Percentiles rank a stretch among this genome's conserved stretches.
These are phyloP conservation scores for Manduca sexta DNA, from an alignment of 1,140 invertebrate species.

Conservation along the genomic window DNA sequence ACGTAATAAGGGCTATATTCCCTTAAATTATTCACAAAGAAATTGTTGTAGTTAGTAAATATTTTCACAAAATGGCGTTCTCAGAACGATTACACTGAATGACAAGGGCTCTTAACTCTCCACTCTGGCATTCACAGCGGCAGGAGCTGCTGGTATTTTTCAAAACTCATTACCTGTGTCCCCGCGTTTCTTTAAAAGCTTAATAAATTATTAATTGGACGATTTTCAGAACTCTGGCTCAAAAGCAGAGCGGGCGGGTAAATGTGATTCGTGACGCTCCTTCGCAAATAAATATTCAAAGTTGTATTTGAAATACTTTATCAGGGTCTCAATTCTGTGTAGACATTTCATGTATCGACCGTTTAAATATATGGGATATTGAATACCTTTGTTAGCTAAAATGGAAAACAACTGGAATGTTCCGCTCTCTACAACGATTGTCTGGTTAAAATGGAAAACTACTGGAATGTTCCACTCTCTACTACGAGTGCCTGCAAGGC, in stretches of 20 bases:
- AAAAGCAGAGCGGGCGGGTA: conserved; percentile 10
- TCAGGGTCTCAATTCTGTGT: no score
- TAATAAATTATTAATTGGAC: conserved; percentile 56
- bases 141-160: conserved; percentile 24
- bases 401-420: no score
- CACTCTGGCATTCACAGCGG: conserved; percentile 34
- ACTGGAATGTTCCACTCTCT: no score
- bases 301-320: conserved; percentile 4
- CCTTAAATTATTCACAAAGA: neutral
- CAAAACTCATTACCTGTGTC: conserved; percentile 34
- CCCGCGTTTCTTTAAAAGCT: conserved; percentile 39
- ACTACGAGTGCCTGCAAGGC: no score
- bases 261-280: conserved; percentile 14
- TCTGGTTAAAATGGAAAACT: no score
- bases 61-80: conserved; percentile 40
- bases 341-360: no score
- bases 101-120: conserved; percentile 36
- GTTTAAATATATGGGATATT: no score
- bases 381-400: neutral
- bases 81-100: conserved; percentile 40
- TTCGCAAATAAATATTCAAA: conserved; percentile 31
- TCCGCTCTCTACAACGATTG: no score
- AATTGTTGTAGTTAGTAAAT: conserved; percentile 16
- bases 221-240: conserved; percentile 32
- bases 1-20: conserved; percentile 4